Base-by-base conservation (phyloP, 2,113 vertebrate genomes). In the Scomber colias region DNA sequence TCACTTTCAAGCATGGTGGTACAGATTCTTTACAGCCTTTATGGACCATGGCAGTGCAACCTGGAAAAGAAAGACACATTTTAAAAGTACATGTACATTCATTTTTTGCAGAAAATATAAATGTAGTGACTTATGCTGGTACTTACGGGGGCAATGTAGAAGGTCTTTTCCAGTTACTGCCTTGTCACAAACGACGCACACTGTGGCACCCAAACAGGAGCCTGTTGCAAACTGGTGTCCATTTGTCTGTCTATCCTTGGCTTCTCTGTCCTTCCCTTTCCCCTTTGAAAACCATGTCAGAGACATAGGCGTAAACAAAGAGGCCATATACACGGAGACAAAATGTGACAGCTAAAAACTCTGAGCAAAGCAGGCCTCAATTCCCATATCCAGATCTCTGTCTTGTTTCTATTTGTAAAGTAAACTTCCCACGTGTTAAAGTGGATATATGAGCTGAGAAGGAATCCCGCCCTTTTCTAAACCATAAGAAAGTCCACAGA, bases 61-160 rank as follows among this genome's bases (percentile, higher is more conserved):
- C 98, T 99, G 92, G 84, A 62, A 93, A 93, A 68, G 83, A 83
- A 93, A 73, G 14, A 48, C 7, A 13, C 12, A 6, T 21, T 9
- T 1, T 40, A 40, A 40, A 15, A 31, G 16, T 31, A 17, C 3
- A 17, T 19, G 3, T 14, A 13, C 8, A 3, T 70, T 40, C 19
- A 8, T 46, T 11, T 59, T 15, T 21, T 5, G 2, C 0, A 15
- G 48, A 17, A 19, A 5, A 45, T 14, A 8, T 40, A n/a, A 16
- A 11, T 8, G 2, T 16, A 63, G 15, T 16, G 8, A 40, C 17
- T 45, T 24, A 9, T 3, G 5, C 3, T 51, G n/a, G 51, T 48
- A 96, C 98, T 96, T 92, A 99, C 97, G 61, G 60, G 94, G 91
- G 75, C 97, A 99, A 61, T 99, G 97, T 57, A 98, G 84, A 1